Base-by-base conservation (phyloP, 2,888 invertebrate genomes). In the Cyrtodaria siliqua region DNA sequence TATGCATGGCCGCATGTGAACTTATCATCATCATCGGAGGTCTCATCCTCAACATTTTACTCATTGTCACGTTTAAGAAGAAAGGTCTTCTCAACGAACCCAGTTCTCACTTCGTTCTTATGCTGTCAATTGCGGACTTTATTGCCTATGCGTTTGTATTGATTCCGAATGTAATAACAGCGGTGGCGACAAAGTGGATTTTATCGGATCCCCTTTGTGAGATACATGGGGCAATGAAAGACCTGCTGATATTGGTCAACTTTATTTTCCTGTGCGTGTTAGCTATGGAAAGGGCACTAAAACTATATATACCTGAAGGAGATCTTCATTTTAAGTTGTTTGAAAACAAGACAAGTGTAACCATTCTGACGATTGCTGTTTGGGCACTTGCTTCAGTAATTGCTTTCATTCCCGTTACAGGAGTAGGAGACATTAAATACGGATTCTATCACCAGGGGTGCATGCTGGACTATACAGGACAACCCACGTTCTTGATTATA, bases 401-500 rank as follows among this genome's bases (percentile, higher is more conserved):
- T 12, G 71, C 69, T 2, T 67, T 79, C 18, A 50, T 82, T 2
- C 74, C 81, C 1, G 52, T 56, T 2, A 72, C 70, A 0, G 59
- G 61, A 1, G 55, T 74, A 14, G 77, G 71, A 0, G 64, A 60
- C 1, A 61, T 85, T 9, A 42, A 42, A 38, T 85, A 83, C 47
- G 78, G 79, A 9, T 79, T 78, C 24, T 83, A 71, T 33, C 85
- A 85, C 38, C 76, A 79, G 16, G 79, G 83, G 3, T 83, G 85
- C 59, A 70, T 74, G 50, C 55, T 79, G 23, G 55, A 78, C 44
- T 78, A 79, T 26, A 50, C 52, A 23, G 44, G 53, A 14, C 66
- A 62, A 16, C 57, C 72, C 2, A 44, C 59, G 1, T 78, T 82
- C 55, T 62, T 80, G 16, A 53, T 68, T 9, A 49, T 83, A 6